Evolutionary conservation across 2,797 vertebrate species (phyloP), one percentile per base, ranked within the genome.

Genomic region (Arrhamphus sclerolepis): DNA sequence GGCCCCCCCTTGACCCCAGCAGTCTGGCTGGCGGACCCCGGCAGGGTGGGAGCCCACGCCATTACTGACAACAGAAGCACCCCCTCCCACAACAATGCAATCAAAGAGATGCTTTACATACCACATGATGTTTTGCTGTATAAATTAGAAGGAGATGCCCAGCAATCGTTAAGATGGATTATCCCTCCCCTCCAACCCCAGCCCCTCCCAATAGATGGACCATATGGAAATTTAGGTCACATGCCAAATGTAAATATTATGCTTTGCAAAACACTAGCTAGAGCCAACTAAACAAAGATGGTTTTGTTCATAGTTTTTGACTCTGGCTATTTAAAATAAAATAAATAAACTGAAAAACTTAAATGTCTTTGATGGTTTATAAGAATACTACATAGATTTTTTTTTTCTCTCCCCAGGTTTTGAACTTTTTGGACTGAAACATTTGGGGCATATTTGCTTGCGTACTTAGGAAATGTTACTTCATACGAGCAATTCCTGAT

Each of bases 201-300:
- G 47, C 41, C 43, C n/a, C 42, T 31, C 8, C 39, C 44, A 22
- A 22, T 59, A 38, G 44, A 71, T 11, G 14, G 56, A 56, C 70
- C 78, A 64, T 76, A 86, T 84, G 85, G 82, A 88, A 82, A 91
- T 89, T 67, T 66, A 85, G 89, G 89, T 89, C 89, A 89, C 66
- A 79, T 72, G 57, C 70, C 72, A 62, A 78, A 84, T 85, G 75
- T 86, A 85, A 89, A 89, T 86, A 87, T 88, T 80, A 75, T 81
- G 67, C 66, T 75, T 69, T 50, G 47, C 40, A 58, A 74, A 84
- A 75, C 10, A 24, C 43, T 49, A 38, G 10, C 1, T 52, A 56
- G 38, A 18, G 58, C 9, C 24, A 18, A 41, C 42, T 44, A 53
- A 66, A 22, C 21, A 14, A 19, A 50, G 34, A 0, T 1, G 41